Percentiles rank a stretch among this genome's conserved stretches.
phyloP scores from a whole-genome alignment of 2,888 invertebrate genomes.

The Agonopterix arenella region DNA sequence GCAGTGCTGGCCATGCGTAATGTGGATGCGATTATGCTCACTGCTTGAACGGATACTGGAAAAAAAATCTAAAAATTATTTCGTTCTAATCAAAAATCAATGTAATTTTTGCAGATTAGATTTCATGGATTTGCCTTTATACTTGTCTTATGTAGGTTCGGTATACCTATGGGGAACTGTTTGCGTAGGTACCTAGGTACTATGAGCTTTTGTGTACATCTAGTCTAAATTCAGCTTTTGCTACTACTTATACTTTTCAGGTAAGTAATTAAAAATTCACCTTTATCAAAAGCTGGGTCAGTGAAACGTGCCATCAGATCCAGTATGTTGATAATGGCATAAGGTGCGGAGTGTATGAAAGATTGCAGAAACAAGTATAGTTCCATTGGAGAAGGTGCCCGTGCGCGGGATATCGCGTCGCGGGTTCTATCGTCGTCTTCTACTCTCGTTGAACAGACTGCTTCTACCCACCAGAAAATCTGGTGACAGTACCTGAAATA shows the following conservation, averaged over 20 bases:
- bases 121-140: no score
- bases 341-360: slow-evolving; percentile 86
- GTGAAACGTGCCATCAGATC: slow-evolving; percentile 79
- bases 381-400: slow-evolving; percentile 82
- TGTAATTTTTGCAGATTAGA: no score
- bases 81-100: no score
- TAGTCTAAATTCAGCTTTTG: no score
- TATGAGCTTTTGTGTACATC: no score
- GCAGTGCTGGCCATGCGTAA: slow-evolving; percentile 83
- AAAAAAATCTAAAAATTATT: slow-evolving; percentile 3
- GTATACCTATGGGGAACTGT: no score
- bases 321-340: slow-evolving; percentile 74
- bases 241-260: background rate
- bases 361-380: slow-evolving; percentile 87
- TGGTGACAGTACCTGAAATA: slow-evolving; percentile 80
- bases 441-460: slow-evolving; percentile 71
- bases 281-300: slow-evolving; percentile 78
- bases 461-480: slow-evolving; percentile 87
- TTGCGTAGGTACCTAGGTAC: no score
- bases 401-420: slow-evolving; percentile 77
- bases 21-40: slow-evolving; percentile 81
- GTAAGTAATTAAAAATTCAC: slow-evolving; percentile 49
- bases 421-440: slow-evolving; percentile 76
- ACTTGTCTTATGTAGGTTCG: no score
- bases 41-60: slow-evolving; percentile 80